Base-by-base conservation (phyloP, 1,140 invertebrate species). In the Leptinotarsa defecta region DNA sequence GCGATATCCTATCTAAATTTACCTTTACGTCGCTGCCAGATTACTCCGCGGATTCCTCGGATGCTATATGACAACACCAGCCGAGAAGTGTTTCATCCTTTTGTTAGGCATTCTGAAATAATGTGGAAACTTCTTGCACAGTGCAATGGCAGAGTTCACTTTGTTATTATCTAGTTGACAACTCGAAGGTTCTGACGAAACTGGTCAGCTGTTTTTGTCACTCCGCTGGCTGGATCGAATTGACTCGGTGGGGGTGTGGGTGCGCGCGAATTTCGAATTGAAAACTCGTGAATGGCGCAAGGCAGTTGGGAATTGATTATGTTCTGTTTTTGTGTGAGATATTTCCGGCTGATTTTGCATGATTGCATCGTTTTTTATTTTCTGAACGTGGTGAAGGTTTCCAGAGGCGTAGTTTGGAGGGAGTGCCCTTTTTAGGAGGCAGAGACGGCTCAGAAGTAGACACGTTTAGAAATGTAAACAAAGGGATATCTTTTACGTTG, bases 141-240 rank as follows among this genome's bases (percentile, higher is more conserved):
- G 15, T 48, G 64, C 64, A 65, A 17, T 17, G 48, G 19, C 13
- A 73, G 15, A 17, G 70, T 57, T 48, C 48, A 22, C 62, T 57
- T 67, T 62, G 57, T 57, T 62, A 71, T 62, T 48, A 73, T 63
- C 62, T 4, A 49, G 62, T 73, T 73, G 62, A 73, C 72, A 49
- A 62, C 13, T 48, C 72, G 27, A 19, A 65, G 62, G 72, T 73
- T 65, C 48, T 64, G 61, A 20, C 19, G 4, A 65, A 68, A 73
- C 72, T 73, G 65, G 72, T 73, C 72, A 73, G 72, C 72, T 73
- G 72, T 73, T 68, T 73, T 68, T 73, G 62, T 73, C 57, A 71
- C 27, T 24, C 11, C 24, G 4, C n/a, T n/a, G 34, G 67, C 34
- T 68, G 24, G 34, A 68, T 43, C 43, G 67, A 57, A 57, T 57